Conservation (phyloP, 2,113 vertebrate genomes). For the Podarcis cretensis region DNA sequence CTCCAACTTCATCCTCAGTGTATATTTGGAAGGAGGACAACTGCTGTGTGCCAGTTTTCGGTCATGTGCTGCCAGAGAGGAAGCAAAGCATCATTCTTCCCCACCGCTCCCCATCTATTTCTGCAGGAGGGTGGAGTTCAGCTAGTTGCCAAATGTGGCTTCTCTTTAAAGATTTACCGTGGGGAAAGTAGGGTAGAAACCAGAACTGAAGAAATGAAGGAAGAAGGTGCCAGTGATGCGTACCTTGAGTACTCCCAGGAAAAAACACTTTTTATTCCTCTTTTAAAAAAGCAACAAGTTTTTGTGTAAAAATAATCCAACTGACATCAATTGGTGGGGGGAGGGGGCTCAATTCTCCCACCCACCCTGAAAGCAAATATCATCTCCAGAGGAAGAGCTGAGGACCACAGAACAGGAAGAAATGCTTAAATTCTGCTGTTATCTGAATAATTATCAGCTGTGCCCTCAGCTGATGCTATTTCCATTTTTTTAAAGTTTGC, state of each 20-base stretch:
- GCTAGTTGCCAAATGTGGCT: background rate
- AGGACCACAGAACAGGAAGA: background rate
- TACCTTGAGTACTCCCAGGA: too few relatives aligned
- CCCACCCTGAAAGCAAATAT: background rate
- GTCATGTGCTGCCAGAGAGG: background rate
- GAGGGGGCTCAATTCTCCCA: background rate
- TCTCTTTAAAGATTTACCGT: background rate
- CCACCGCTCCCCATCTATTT: background rate
- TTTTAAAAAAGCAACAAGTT: too few relatives aligned
- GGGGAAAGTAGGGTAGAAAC: background rate
- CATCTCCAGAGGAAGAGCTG: background rate
- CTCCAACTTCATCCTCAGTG: background rate
- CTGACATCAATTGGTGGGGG: too few relatives aligned
- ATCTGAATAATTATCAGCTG: background rate
- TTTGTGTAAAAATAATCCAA: background rate
- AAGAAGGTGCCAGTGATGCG: too few relatives aligned
- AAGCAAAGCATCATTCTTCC: background rate
- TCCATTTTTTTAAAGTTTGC: background rate
- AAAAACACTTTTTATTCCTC: background rate
- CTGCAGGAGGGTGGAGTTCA: background rate
- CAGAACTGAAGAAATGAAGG: background rate
- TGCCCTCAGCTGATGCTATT: background rate
- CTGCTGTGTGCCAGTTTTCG: background rate
- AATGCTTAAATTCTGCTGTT: background rate
- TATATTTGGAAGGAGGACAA: background rate